Percentiles rank a stretch among this genome's conserved stretches.
Evolutionary conservation across 2,797 vertebrate genomes (phyloP).

Genomic region (Pseudocheirus occidentalis): DNA sequence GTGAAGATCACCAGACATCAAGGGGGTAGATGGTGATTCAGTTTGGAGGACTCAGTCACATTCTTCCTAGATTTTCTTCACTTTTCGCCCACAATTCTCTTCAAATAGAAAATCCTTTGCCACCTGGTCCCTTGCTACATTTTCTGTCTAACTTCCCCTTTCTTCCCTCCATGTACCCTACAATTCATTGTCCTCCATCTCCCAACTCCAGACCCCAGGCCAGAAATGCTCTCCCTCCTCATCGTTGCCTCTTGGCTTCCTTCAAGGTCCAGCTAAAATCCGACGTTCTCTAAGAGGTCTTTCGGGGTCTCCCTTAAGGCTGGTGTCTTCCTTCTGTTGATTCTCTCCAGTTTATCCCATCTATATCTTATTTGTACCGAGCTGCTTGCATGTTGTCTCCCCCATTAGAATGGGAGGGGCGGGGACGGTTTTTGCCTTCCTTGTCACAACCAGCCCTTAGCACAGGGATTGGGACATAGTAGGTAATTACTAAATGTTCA

Average conservation of each 20-base stretch:
- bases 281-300: neutral
- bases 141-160: neutral
- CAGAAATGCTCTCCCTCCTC: neutral
- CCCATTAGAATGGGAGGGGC: neutral
- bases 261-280: too few relatives aligned
- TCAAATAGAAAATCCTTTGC: neutral
- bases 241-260: neutral
- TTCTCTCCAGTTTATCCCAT: neutral
- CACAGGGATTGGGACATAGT: neutral
- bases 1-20: neutral
- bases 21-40: neutral
- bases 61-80: neutral
- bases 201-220: neutral
- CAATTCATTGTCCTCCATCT: neutral
- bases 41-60: neutral
- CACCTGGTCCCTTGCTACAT: neutral
- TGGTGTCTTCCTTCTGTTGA: neutral
- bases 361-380: neutral
- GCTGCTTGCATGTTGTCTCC: neutral
- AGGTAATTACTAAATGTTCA: neutral
- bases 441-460: neutral
- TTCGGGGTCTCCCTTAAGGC: neutral
- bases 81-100: neutral
- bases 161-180: neutral
- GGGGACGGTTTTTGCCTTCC: neutral